Evolutionary conservation across 2,113 vertebrate genomes (phyloP).

Genomic region (Vimba vimba): DNA sequence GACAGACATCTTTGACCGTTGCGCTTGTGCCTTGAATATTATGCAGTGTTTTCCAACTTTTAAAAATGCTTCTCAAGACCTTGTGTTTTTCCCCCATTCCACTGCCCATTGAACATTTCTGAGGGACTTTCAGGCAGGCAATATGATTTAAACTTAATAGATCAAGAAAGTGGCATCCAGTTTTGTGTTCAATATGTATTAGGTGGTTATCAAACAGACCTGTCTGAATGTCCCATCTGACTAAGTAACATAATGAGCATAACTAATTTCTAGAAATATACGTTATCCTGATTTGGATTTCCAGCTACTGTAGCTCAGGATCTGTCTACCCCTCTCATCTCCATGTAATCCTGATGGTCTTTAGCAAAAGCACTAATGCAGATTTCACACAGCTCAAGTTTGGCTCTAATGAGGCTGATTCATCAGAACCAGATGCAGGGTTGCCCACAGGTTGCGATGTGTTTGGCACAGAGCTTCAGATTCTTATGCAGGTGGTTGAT

Average conservation of each 20-base stretch:
- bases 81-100: too few species aligned
- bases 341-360: conserved; percentile 5
- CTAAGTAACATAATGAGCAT: background rate
- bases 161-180: background rate
- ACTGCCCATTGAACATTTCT: background rate
- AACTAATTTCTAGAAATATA: background rate
- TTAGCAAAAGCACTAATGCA: conserved; percentile 9
- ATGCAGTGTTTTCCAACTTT: too few species aligned
- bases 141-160: background rate
- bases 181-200: background rate
- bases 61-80: too few species aligned
- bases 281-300: background rate
- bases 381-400: conserved; percentile 15
- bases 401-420: conserved; percentile 51
- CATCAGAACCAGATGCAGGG: conserved; percentile 45
- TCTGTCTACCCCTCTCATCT: background rate
- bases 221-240: background rate
- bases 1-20: too few species aligned
- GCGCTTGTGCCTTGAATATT: too few species aligned
- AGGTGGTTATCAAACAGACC: background rate
- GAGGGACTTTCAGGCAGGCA: background rate
- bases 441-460: conserved; percentile 39
- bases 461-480: conserved; percentile 48
- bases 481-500: conserved; percentile 49
- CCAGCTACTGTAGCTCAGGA: background rate